phyloP scores from a whole-genome alignment of 2,888 invertebrate species.

The Metallyticus violacea region DNA sequence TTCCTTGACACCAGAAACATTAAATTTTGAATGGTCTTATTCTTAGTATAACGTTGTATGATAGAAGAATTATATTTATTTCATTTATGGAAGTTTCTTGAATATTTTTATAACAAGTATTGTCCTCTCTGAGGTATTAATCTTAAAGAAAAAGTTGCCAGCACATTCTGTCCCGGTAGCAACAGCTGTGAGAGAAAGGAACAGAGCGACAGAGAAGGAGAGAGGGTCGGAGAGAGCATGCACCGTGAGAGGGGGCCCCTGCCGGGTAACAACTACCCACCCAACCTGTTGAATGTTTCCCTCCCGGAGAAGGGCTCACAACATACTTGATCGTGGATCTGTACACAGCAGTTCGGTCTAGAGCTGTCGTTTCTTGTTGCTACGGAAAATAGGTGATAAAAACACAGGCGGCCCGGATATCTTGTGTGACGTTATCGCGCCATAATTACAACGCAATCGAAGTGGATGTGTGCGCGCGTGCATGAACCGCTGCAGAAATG shows the following conservation, averaged over 20 bases:
- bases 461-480: too few relatives aligned
- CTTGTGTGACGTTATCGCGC: too few relatives aligned
- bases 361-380: background rate
- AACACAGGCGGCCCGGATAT: background rate
- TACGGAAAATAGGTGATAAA: background rate
- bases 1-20: too few relatives aligned
- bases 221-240: background rate
- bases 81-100: too few relatives aligned
- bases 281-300: conserved; percentile 12
- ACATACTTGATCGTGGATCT: background rate
- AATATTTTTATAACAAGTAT: too few relatives aligned
- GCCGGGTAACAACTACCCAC: background rate
- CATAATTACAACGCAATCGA: background rate
- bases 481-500: too few relatives aligned
- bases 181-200: background rate
- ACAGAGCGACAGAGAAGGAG: background rate
- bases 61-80: too few relatives aligned
- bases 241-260: background rate
- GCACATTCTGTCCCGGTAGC: background rate
- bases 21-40: too few relatives aligned
- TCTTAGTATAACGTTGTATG: too few relatives aligned
- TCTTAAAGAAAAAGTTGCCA: background rate
- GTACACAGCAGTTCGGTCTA: background rate
- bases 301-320: background rate
- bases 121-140: too few relatives aligned